Percentiles rank a stretch among this genome's conserved stretches.
phyloP scores from a whole-genome alignment of 2,113 vertebrate genomes.

The Poicephalus gulielmi region DNA sequence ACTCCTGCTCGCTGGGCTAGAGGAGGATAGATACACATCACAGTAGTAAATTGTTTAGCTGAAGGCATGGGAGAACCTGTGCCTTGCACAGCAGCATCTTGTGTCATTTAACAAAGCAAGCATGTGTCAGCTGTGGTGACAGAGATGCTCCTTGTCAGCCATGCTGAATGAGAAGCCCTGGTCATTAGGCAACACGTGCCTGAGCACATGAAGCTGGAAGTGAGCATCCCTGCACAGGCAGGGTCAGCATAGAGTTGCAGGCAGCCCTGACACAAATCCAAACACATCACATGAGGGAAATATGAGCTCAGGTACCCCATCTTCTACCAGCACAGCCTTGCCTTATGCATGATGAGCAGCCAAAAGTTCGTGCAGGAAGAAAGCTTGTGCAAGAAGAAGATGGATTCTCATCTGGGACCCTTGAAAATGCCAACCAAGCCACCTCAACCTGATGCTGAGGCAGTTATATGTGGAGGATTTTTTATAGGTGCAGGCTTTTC shows the following conservation, averaged over 20 bases:
- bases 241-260: neutral
- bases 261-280: constrained; percentile 12
- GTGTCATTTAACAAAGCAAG: constrained; percentile 59
- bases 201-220: neutral
- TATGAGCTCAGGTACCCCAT: neutral
- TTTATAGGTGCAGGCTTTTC: neutral
- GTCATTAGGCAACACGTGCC: constrained; percentile 28
- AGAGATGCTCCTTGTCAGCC: constrained; percentile 56
- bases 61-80: neutral
- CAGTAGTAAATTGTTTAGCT: constrained; percentile 39
- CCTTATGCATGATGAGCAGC: rapidly evolving
- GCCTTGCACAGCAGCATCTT: constrained; percentile 61
- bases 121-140: constrained; percentile 47
- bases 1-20: neutral
- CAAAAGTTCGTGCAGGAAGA: neutral
- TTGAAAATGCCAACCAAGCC: neutral
- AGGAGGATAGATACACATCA: neutral
- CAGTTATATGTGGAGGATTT: too few relatives aligned
- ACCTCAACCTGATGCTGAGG: neutral
- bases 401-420: neutral
- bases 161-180: constrained; percentile 3
- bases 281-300: neutral
- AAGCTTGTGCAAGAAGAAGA: neutral
- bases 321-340: neutral
- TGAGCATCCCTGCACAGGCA: neutral